A percentile compares a stretch with the other conserved stretches of the same genome.
Evolutionary conservation across 1,140 invertebrate species (phyloP).

Genomic region (Coboldia fuscipes): DNA sequence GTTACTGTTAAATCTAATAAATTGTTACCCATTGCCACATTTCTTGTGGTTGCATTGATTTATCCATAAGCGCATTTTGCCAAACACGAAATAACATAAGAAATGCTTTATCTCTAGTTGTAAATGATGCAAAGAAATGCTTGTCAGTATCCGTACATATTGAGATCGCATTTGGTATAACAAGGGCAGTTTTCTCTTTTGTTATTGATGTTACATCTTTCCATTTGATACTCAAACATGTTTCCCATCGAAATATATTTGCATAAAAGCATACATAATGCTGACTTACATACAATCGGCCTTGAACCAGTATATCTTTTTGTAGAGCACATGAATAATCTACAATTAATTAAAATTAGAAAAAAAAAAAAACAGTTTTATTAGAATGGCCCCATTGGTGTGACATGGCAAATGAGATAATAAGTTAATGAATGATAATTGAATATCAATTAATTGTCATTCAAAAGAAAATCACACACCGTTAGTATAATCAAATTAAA

Average conservation of each 20-base stretch:
- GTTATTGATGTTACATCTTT: conserved; percentile 81
- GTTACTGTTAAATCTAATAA: background rate
- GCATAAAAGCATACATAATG: conserved; percentile 90
- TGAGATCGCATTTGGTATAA: conserved; percentile 88
- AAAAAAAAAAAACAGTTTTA: no score
- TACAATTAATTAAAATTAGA: no score
- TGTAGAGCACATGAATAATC: conserved; percentile 94
- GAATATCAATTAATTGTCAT: no score
- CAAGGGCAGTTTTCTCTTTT: conserved; percentile 73
- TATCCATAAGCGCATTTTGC: conserved; percentile 85
- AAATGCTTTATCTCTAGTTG: conserved; percentile 78
- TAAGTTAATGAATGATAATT: no score
- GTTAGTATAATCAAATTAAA: no score
- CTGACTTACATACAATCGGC: conserved; percentile 77
- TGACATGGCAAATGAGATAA: no score
- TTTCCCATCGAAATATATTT: conserved; percentile 90
- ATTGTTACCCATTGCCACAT: conserved; percentile 62
- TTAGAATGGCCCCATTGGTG: no score
- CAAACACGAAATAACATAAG: conserved; percentile 87
- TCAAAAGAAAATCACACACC: no score
- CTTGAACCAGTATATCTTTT: conserved; percentile 81
- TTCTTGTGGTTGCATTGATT: conserved; percentile 67
- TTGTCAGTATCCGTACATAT: conserved; percentile 67
- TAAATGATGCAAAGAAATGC: conserved; percentile 84
- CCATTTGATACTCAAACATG: conserved; percentile 54